phyloP scores from a whole-genome alignment of 1,140 invertebrate species.

The Ectropis grisescens region DNA sequence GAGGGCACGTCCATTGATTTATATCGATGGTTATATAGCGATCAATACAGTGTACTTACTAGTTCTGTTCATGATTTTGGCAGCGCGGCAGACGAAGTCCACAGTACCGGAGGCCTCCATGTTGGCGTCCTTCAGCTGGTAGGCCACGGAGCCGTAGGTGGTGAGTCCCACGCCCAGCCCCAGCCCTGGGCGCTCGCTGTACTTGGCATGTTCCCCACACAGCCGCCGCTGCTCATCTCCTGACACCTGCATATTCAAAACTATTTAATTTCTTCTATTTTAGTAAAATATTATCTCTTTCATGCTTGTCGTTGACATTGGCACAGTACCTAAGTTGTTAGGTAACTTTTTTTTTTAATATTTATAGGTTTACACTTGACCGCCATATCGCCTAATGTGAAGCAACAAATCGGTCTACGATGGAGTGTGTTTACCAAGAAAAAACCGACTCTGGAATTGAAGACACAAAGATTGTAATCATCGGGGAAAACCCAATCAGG shows the following conservation, averaged over 20 bases:
- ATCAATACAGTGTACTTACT: conserved; percentile 69
- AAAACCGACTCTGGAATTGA: too few species aligned
- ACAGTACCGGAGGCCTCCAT: conserved; percentile 81
- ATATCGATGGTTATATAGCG: too few species aligned
- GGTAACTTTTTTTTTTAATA: too few species aligned
- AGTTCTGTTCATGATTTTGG: conserved; percentile 82
- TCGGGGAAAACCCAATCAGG: too few species aligned
- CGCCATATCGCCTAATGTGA: too few species aligned
- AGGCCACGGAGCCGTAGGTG: conserved; percentile 83
- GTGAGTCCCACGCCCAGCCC: conserved; percentile 73
- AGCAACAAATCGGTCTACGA: too few species aligned
- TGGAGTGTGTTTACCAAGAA: too few species aligned
- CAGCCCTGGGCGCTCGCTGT: conserved; percentile 54
- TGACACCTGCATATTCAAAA: conserved; percentile 80
- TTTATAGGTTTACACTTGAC: too few species aligned
- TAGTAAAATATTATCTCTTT: conserved; percentile 1
- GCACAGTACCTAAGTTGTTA: too few species aligned
- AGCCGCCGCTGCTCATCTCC: conserved; percentile 80
- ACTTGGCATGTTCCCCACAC: conserved; percentile 73
- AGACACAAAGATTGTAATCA: too few species aligned
- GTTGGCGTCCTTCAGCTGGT: conserved; percentile 86
- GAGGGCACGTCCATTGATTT: too few species aligned
- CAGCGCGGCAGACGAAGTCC: conserved; percentile 81
- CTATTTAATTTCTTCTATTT: conserved; percentile 1
- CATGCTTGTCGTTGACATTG: too few species aligned